Percentiles rank a stretch among this genome's conserved stretches.
Evolutionary conservation across 2,113 vertebrate species (phyloP).

Genomic region (Urocynchramus pylzowi): DNA sequence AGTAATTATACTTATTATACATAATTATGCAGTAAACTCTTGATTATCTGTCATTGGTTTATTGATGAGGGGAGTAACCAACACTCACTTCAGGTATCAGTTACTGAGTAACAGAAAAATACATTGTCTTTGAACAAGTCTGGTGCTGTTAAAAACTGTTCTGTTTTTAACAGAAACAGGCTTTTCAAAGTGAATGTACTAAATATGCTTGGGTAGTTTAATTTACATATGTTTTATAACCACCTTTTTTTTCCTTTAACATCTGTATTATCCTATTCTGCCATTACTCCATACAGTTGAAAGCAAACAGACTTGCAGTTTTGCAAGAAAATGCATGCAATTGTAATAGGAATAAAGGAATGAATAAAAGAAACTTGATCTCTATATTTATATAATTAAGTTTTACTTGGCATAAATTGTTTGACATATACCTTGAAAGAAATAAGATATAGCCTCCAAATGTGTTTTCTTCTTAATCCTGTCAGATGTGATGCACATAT

Average conservation of each 20-base stretch:
- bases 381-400: neutral
- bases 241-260: neutral
- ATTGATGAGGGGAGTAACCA: neutral
- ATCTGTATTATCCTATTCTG: neutral
- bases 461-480: neutral
- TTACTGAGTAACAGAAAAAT: neutral
- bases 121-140: neutral
- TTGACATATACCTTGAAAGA: neutral
- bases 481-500: neutral
- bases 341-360: neutral
- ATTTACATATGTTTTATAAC: neutral
- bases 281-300: neutral
- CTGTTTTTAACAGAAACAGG: neutral
- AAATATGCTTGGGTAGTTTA: neutral
- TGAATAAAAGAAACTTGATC: neutral
- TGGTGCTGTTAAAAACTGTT: neutral
- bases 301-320: neutral
- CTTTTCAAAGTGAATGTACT: neutral
- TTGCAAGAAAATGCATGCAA: neutral
- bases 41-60: neutral
- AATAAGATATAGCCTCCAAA: neutral
- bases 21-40: neutral
- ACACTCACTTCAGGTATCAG: neutral
- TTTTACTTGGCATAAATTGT: neutral
- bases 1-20: neutral